Evolutionary conservation across 2,113 vertebrate species (phyloP), one percentile per base, ranked within the genome.

Genomic region (Papio anubis): DNA sequence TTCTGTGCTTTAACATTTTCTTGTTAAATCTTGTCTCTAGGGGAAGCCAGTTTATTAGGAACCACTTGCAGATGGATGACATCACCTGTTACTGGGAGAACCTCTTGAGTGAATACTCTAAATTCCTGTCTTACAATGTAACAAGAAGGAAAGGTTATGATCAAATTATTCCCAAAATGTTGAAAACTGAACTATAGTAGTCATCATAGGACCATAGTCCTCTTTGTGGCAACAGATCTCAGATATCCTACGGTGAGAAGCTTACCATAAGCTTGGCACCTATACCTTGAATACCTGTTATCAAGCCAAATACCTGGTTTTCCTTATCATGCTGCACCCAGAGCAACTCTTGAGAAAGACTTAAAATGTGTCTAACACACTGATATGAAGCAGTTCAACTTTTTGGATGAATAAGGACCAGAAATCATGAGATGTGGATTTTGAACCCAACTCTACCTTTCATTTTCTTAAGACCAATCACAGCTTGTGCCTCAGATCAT

Each of bases 31-130:
- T 84, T 98, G 40, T 98, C 59, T 97, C 76, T 98, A 99, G 99
- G 98, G 99, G 99, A 83, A 99, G 98, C 96, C 98, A 98, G 27
- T 99, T 99, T 98, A 99, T 99, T 97, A 97, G 98, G 3, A 97
- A 99, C 86, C 99, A 99, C 97, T 98, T 99, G 97, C 98, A 93
- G 40, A 99, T 99, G 99, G 98, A 99, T 79, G 99, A 99, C 3
- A 88, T 99, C 86, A 99, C 99, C 92, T 99, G 99, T 98, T 99
- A 99, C 98, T 99, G 99, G 99, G 98, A 99, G 97, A 98, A 96
- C 84, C 99, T 99, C 78, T 99, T 99, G 88, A 99, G 98, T 4
- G 99, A 99, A 73, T 99, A 99, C 73, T 98, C 99, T 94, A 98
- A 98, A 80, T 98, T 99, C 55, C 98, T 99, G 90, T 98, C 98